phyloP scores from a whole-genome alignment of 2,888 invertebrate genomes.

The Achlya flavicornis region DNA sequence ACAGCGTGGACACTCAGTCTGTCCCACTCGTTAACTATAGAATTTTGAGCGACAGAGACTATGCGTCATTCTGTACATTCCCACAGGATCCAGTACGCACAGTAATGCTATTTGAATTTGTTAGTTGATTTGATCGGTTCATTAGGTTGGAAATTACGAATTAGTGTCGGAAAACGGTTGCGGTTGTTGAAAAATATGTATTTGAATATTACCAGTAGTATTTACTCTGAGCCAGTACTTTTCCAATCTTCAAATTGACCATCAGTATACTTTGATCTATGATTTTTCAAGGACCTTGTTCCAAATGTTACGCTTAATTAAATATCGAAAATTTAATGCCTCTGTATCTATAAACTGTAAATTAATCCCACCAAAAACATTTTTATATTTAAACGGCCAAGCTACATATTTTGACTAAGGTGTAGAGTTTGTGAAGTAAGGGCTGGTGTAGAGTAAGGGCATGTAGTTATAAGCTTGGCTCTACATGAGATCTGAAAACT shows the following conservation, averaged over 20 bases:
- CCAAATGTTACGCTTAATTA: not conserved
- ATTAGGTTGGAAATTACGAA: not conserved
- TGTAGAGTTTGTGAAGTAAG: too few relatives aligned
- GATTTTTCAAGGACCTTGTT: not conserved
- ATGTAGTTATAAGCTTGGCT: too few relatives aligned
- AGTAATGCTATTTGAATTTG: not conserved
- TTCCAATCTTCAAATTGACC: not conserved
- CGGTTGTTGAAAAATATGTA: not conserved
- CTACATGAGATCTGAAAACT: too few relatives aligned
- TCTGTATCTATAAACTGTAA: not conserved
- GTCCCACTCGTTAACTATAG: conserved; percentile 18
- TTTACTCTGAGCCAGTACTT: too few relatives aligned
- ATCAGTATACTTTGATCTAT: too few relatives aligned
- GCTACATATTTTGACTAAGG: too few relatives aligned
- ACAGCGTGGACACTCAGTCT: conserved; percentile 26
- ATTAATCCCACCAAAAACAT: too few relatives aligned
- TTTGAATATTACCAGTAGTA: not conserved
- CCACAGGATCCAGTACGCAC: conserved; percentile 28
- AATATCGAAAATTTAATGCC: not conserved
- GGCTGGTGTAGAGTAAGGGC: too few relatives aligned
- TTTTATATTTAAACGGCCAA: too few relatives aligned
- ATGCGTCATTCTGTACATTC: conserved; percentile 29
- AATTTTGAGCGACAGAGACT: conserved; percentile 12
- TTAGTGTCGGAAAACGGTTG: not conserved
- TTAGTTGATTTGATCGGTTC: not conserved